These are phyloP conservation scores for Hirundo rustica DNA, from an alignment of 2,797 vertebrate species.

Conservation along the genomic window DNA sequence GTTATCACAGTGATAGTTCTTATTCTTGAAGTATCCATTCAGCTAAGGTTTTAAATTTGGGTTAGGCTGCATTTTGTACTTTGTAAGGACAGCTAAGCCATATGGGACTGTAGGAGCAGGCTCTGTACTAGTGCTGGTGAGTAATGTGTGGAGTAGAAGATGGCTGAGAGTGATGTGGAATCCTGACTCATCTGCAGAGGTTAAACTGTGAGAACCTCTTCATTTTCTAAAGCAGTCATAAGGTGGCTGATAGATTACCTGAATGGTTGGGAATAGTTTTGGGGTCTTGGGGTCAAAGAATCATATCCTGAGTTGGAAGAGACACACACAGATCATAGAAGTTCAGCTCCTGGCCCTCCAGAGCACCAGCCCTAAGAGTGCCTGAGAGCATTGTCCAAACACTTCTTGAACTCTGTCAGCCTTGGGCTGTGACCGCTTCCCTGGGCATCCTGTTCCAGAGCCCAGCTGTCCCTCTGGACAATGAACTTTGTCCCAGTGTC, in stretches of 20 bases:
- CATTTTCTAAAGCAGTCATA: neutral
- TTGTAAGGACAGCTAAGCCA: neutral
- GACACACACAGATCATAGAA: neutral
- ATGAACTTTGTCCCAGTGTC: neutral
- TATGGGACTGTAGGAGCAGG: neutral
- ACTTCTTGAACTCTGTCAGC: neutral
- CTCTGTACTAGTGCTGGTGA: neutral
- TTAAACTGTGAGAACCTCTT: neutral
- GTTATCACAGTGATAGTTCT: neutral
- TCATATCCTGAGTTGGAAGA: neutral
- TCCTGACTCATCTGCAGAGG: neutral
- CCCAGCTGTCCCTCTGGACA: neutral
- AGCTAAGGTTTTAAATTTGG: neutral
- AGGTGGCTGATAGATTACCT: neutral
- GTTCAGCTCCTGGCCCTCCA: neutral
- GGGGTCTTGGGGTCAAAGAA: neutral
- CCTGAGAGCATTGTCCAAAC: neutral
- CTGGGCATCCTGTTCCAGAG: neutral
- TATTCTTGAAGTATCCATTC: neutral
- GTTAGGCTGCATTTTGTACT: neutral
- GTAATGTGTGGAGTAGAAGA: neutral
- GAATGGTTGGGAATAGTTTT: neutral
- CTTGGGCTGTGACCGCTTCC: neutral
- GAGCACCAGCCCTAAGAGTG: neutral
- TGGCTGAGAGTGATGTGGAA: rapidly evolving